Conservation (phyloP, 2,797 vertebrate genomes). For the Pseudochirops cupreus region DNA sequence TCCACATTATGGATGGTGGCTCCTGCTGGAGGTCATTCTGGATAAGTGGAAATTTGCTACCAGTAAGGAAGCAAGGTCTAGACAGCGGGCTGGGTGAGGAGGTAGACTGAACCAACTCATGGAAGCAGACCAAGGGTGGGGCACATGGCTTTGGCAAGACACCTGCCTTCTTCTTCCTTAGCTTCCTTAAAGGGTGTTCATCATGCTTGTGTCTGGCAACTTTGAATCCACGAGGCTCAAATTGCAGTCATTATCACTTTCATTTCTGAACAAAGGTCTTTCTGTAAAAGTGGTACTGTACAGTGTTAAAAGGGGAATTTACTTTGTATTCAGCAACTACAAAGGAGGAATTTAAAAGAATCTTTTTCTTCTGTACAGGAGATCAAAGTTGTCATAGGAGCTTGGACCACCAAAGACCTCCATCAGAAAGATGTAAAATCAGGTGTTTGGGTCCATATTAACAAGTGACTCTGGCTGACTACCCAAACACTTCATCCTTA, state of each 20-base stretch:
- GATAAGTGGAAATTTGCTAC: neutral
- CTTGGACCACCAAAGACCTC: neutral
- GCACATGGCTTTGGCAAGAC: neutral
- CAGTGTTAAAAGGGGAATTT: neutral
- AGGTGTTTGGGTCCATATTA: neutral
- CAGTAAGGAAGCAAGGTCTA: neutral
- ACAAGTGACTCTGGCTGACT: neutral
- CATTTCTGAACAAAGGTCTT: neutral
- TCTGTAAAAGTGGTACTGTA: neutral
- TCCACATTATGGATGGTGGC: neutral
- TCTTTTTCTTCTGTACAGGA: neutral
- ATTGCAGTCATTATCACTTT: neutral
- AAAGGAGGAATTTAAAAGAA: neutral
- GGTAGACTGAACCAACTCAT: neutral
- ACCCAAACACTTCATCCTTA: neutral
- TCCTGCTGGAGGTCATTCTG: neutral
- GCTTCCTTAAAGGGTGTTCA: neutral
- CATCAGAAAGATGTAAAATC: neutral
- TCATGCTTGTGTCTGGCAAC: neutral
- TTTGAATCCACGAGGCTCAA: neutral
- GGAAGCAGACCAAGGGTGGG: neutral
- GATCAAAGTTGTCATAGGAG: neutral
- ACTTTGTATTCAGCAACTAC: neutral
- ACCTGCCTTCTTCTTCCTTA: neutral
- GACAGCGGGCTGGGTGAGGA: neutral